phyloP scores from a whole-genome alignment of 64 coral and sea anemone genomes.

The Montipora sp. region DNA sequence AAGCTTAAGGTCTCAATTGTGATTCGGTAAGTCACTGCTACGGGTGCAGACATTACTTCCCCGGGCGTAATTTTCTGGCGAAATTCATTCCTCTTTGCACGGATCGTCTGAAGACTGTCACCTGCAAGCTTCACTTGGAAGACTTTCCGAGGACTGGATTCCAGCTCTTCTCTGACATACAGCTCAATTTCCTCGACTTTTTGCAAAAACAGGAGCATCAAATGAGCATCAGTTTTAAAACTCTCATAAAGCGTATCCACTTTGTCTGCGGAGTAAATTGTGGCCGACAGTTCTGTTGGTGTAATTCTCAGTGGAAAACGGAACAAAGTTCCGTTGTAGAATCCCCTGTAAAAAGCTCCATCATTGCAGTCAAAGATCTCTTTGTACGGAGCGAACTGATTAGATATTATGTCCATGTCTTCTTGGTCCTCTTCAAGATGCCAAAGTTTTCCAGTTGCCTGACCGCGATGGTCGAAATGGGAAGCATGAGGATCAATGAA shows the following conservation, averaged over 20 bases:
- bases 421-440: neutral
- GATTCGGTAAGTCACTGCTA: constrained; percentile 57
- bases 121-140: neutral
- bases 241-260: constrained; percentile 67
- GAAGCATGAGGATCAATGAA: constrained; percentile 80
- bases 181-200: constrained; percentile 77
- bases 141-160: constrained; percentile 9
- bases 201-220: constrained; percentile 80
- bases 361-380: constrained; percentile 68
- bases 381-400: constrained; percentile 90
- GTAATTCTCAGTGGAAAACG: constrained; percentile 81
- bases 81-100: constrained; percentile 71
- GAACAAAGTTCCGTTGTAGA: constrained; percentile 84
- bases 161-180: constrained; percentile 43
- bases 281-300: constrained; percentile 73
- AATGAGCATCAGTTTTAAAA: constrained; percentile 74
- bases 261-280: constrained; percentile 77
- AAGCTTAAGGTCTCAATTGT: constrained; percentile 48
- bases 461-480: constrained; percentile 35
- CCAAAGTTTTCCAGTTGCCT: constrained; percentile 57
- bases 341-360: constrained; percentile 57
- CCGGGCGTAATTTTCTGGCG: neutral
- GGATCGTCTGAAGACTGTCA: neutral
- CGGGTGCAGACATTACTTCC: neutral
- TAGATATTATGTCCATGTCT: constrained; percentile 30